Percentiles rank a stretch among this genome's conserved stretches.
Evolutionary conservation across 2,888 invertebrate species (phyloP).

Genomic region (Drosophila mimetica): DNA sequence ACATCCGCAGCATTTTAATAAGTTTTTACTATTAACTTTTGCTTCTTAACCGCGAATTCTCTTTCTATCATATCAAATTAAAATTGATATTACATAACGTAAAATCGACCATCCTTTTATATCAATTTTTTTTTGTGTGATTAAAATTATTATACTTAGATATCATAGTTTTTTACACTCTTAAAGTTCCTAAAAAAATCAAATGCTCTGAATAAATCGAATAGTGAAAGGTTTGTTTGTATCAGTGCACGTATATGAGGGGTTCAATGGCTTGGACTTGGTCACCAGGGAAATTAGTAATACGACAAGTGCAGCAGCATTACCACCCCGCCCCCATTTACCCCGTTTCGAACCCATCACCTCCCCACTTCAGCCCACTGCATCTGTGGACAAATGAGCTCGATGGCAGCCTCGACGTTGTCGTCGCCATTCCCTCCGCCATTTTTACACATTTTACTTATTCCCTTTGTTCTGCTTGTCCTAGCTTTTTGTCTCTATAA

Average conservation of each 20-base stretch:
- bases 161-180: too few relatives aligned
- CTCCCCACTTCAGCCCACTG: constrained; percentile 17
- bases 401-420: constrained; percentile 58
- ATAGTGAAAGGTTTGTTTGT: neutral
- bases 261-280: constrained; percentile 54
- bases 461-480: constrained; percentile 67
- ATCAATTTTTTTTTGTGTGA: too few relatives aligned
- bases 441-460: constrained; percentile 63
- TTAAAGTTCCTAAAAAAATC: too few relatives aligned
- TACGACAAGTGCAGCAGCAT: constrained; percentile 74
- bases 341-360: neutral
- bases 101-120: too few relatives aligned
- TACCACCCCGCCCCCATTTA: constrained; percentile 1
- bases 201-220: neutral
- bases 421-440: constrained; percentile 25
- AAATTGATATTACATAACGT: too few relatives aligned
- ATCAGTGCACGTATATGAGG: constrained; percentile 20
- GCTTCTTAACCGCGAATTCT: too few relatives aligned
- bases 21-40: too few relatives aligned
- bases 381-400: constrained; percentile 72
- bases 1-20: too few relatives aligned
- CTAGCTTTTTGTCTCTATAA: constrained; percentile 71
- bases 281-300: constrained; percentile 80
- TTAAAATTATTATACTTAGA: too few relatives aligned
- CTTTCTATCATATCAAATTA: too few relatives aligned